A percentile compares a stretch with the other conserved stretches of the same genome.
Conservation (phyloP, 2,888 invertebrate species). For the Asteroscopus sphinx region DNA sequence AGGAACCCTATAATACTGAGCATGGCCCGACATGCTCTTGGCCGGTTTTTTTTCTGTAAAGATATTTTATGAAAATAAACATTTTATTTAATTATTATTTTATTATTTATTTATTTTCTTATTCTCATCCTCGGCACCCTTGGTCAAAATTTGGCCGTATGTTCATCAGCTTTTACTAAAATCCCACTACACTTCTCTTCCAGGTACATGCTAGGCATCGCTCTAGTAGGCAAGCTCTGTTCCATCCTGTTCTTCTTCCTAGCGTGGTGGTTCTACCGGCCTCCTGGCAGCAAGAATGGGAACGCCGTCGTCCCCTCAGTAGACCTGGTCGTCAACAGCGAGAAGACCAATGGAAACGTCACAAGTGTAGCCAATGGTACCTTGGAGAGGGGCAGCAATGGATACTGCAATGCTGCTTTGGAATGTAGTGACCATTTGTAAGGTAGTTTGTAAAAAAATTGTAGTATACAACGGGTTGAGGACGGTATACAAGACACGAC, state of each 20-base stretch:
- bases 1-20: too few species aligned
- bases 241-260: slow-evolving; percentile 93
- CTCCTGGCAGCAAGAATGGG: slow-evolving; percentile 86
- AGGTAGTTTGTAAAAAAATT: slow-evolving; percentile 22
- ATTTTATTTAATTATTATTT: too few species aligned
- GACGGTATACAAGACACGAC: background rate
- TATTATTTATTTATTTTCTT: too few species aligned
- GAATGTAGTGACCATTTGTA: slow-evolving; percentile 86
- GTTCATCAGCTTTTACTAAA: too few species aligned
- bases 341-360: slow-evolving; percentile 73
- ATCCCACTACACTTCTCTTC: slow-evolving; percentile 42
- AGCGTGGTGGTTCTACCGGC: slow-evolving; percentile 94
- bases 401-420: slow-evolving; percentile 83
- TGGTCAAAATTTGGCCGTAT: too few species aligned
- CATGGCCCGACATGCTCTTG: too few species aligned
- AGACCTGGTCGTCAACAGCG: slow-evolving; percentile 73
- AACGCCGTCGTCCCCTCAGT: slow-evolving; percentile 80
- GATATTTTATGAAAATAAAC: too few species aligned
- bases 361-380: slow-evolving; percentile 59
- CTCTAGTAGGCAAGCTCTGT: slow-evolving; percentile 92
- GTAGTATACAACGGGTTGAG: background rate
- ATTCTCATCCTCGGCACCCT: too few species aligned
- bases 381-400: slow-evolving; percentile 67
- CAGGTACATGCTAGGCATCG: slow-evolving; percentile 93
- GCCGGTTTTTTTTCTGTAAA: too few species aligned